These are phyloP conservation scores for Phrixothrix hirtus DNA, from an alignment of 2,888 invertebrate species.

Conservation along the genomic window DNA sequence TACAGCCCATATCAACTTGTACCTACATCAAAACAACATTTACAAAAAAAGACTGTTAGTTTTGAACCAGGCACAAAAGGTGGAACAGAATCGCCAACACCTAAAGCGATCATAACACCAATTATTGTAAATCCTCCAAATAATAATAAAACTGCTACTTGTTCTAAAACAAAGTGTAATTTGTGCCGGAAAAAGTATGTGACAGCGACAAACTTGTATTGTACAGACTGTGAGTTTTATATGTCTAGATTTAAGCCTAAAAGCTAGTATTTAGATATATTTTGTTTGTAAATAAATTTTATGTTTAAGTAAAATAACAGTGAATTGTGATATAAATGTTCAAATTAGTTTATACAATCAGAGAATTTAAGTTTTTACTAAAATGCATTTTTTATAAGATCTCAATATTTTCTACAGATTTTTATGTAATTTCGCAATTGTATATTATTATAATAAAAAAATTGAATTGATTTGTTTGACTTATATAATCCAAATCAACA, in stretches of 20 bases:
- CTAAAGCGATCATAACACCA: conserved; percentile 52
- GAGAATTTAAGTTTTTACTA: conserved; percentile 1
- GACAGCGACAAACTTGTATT: conserved; percentile 77
- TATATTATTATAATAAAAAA: conserved; percentile 11
- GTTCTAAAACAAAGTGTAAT: conserved; percentile 74
- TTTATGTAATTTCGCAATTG: conserved; percentile 8
- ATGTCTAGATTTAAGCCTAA: conserved; percentile 80
- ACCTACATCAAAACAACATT: conserved; percentile 61
- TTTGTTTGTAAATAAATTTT: conserved; percentile 6
- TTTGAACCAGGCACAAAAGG: conserved; percentile 76
- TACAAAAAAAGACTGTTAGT: conserved; percentile 69
- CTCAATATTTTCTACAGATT: conserved; percentile 21
- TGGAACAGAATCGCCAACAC: conserved; percentile 50
- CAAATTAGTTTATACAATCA: conserved; percentile 27
- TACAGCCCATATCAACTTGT: conserved; percentile 67
- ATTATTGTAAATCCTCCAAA: conserved; percentile 48
- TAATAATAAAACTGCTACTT: conserved; percentile 47
- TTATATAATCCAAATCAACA: too few species aligned
- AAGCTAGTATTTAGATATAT: conserved; percentile 37
- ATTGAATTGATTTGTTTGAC: too few species aligned
- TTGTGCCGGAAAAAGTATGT: conserved; percentile 86
- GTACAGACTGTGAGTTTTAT: conserved; percentile 90
- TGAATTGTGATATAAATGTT: conserved; percentile 37
- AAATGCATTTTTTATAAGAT: conserved; percentile 24
- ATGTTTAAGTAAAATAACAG: conserved; percentile 11